A percentile compares a stretch with the other conserved stretches of the same genome.
Evolutionary conservation across 2,797 vertebrate species (phyloP).

Genomic region (Leuciscus waleckii): DNA sequence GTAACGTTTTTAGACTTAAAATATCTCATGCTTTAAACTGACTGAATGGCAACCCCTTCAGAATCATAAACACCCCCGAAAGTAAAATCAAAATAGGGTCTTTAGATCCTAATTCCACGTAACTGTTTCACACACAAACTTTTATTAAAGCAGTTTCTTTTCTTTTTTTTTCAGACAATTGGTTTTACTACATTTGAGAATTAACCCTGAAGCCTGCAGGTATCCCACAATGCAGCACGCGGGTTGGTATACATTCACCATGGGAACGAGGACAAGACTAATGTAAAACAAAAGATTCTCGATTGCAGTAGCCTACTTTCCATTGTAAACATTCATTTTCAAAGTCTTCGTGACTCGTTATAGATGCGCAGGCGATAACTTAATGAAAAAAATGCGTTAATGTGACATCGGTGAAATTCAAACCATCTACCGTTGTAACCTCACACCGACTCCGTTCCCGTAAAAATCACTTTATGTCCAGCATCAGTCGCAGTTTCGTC

Average conservation of each 20-base stretch:
- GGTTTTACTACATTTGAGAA: background rate
- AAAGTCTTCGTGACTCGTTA: background rate
- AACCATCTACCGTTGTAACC: constrained; percentile 56
- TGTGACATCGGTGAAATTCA: constrained; percentile 8
- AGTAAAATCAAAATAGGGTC: background rate
- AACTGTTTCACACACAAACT: background rate
- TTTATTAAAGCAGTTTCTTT: background rate
- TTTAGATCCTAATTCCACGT: background rate
- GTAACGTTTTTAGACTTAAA: background rate
- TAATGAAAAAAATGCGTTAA: background rate
- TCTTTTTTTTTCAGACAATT: too few species aligned
- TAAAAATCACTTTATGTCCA: constrained; percentile 22
- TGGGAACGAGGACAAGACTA: constrained; percentile 72
- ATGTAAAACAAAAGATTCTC: constrained; percentile 51
- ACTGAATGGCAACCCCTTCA: background rate
- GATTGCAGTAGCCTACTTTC: background rate
- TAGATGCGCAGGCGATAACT: background rate
- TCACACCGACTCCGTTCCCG: constrained; percentile 30
- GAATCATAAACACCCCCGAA: background rate
- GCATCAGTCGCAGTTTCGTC: constrained; percentile 4
- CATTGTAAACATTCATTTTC: background rate
- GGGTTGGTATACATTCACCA: constrained; percentile 73
- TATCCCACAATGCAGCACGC: constrained; percentile 50
- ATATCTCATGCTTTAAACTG: background rate
- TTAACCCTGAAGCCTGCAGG: background rate